Evolutionary conservation across 2,113 vertebrate genomes (phyloP), one percentile per base, ranked within the genome.

Genomic region (Mionectes macconnelli): DNA sequence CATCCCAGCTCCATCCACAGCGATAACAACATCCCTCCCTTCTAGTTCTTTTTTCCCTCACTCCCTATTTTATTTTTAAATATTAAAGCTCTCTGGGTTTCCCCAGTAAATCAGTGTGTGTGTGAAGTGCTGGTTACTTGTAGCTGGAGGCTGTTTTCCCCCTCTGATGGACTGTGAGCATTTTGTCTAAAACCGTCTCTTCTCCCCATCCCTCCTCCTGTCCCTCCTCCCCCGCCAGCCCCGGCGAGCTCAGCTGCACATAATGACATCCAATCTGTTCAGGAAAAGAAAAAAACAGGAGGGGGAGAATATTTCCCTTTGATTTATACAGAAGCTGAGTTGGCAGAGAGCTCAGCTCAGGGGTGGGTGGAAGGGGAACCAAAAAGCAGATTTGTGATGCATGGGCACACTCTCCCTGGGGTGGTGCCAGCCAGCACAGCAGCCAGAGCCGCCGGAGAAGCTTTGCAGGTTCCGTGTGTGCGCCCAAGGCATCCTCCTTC

Each of bases 251-350:
- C 95, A 97, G 96, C 94, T 97, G 97, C 96, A 97, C 97, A 97
- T 96, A 97, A 97, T 96, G 96, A 95, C 95, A 97, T 93, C 95
- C 96, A 97, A 97, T 97, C 97, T 97, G 97, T 97, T 97, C 97
- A 96, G 97, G 97, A 97, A 97, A 97, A 94, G 92, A 77, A 88
- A 94, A 96, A 96, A 95, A 89, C 94, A 96, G 96, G 96, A 97
- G 93, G 93, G 94, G 90, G 96, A 96, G 96, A 96, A 96, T 94
- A 97, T 97, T 97, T 97, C 95, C 96, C 96, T 97, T 96, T 97
- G 96, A 96, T 97, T 97, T 97, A 96, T 96, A 96, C 84, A 96
- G 96, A 97, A 97, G 96, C 96, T 95, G 95, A 94, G 96, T 95
- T 97, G 97, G 96, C 97, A 97, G 92, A 93, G 97, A 96, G 64